Base-by-base conservation (phyloP, 2,113 vertebrate genomes). In the Peucedramus taeniatus region DNA sequence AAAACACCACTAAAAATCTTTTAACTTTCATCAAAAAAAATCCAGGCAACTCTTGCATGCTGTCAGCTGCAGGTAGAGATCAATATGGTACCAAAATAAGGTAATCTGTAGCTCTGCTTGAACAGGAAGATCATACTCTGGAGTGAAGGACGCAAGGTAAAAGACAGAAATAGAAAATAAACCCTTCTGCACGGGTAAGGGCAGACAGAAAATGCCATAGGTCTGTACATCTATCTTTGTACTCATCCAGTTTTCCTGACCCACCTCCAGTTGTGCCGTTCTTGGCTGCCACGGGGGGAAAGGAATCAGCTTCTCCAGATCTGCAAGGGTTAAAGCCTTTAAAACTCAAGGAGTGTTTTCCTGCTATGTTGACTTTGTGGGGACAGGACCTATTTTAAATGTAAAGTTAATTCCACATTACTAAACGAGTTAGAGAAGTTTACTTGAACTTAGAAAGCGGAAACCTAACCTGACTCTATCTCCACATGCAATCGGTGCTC, bases 341-440 rank as follows among this genome's bases (percentile, higher is more conserved):
- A 69, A 87, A 76, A 70, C 37, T 61, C 24, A 51, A 65, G 45
- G 39, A 91, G 13, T 15, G 22, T 82, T 95, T 95, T 85, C 71
- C 82, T 93, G 54, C 51, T 93, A 8, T 61, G 42, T 35, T 74
- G 74, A 33, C 77, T 91, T 95, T 70, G 72, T n/a, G 53, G 45
- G 24, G 15, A 79, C 50, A 66, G 45, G 75, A 65, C 9, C 30
- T 83, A 39, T 88, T 94, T 92, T 42, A 83, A 91, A 90, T 83
- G 63, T 51, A 37, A 91, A 74, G 50, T 66, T 80, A 90, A 93
- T 93, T 95, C 71, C 84, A 74, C 59, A 27, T 85, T 87, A 44
- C 50, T 59, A 90, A 95, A 94, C 90, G 85, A 91, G 85, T 91
- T 65, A 39, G 63, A 90, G 85, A 89, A 75, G 90, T 97, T 95